Conservation (phyloP, 1,140 invertebrate genomes). For the Chlorops oryzae region DNA sequence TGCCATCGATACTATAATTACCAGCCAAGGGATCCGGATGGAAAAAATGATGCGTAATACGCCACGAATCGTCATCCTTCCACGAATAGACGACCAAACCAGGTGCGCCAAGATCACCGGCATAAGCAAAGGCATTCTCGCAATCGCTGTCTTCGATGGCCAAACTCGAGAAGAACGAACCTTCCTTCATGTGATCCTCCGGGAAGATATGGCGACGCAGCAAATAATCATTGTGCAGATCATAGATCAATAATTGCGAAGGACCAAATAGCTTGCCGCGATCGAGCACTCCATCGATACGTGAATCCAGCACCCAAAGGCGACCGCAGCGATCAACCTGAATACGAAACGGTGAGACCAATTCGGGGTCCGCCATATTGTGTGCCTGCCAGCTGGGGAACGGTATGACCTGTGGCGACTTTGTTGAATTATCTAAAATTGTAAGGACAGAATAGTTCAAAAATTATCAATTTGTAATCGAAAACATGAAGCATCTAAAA, state of each 20-base stretch:
- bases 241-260: slow-evolving; percentile 63
- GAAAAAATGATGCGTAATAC: slow-evolving; percentile 65
- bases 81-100: slow-evolving; percentile 66
- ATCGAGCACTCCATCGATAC: slow-evolving; percentile 58
- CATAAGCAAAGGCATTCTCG: slow-evolving; percentile 60
- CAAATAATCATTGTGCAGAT: slow-evolving; percentile 64
- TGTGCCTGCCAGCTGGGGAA: slow-evolving; percentile 72
- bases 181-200: slow-evolving; percentile 56
- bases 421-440: slow-evolving; percentile 58
- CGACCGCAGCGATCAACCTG: slow-evolving; percentile 66
- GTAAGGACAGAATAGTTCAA: too few relatives aligned
- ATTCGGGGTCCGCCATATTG: slow-evolving; percentile 52
- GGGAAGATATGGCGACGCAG: slow-evolving; percentile 59
- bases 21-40: slow-evolving; percentile 62
- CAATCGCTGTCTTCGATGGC: slow-evolving; percentile 65
- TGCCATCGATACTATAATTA: slow-evolving; percentile 64
- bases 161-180: slow-evolving; percentile 69
- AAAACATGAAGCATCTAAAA: not conserved
- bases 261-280: slow-evolving; percentile 48
- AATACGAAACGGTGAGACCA: slow-evolving; percentile 68
- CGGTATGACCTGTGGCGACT: slow-evolving; percentile 62
- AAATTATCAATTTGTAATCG: not conserved
- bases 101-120: slow-evolving; percentile 59
- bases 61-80: slow-evolving; percentile 60
- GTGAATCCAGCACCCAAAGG: slow-evolving; percentile 71